Percentiles rank a stretch among this genome's conserved stretches.
Evolutionary conservation across 2,888 invertebrate species (phyloP).

Genomic region (Monopis laevigella): DNA sequence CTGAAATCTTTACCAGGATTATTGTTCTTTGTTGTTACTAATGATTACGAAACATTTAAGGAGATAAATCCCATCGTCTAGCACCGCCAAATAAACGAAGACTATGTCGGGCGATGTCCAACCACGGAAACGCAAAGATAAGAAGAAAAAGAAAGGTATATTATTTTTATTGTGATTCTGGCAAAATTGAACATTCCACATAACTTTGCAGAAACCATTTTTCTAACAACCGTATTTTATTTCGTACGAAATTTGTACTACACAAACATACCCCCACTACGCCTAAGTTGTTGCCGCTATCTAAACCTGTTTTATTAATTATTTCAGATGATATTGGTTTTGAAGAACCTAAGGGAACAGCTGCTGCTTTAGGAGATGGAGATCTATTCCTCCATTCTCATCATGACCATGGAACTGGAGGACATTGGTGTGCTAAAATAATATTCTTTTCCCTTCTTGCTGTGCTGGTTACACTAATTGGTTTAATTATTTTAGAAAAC

Average conservation of each 20-base stretch:
- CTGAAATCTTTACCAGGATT: slow-evolving; percentile 29
- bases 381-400: slow-evolving; percentile 82
- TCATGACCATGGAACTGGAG: slow-evolving; percentile 80
- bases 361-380: slow-evolving; percentile 64
- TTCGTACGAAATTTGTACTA: slow-evolving; percentile 20
- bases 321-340: slow-evolving; percentile 56
- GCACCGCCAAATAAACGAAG: slow-evolving; percentile 46
- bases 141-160: slow-evolving; percentile 82
- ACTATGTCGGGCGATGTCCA: slow-evolving; percentile 89
- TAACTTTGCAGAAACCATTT: too few species aligned
- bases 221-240: slow-evolving; percentile 18
- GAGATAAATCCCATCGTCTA: slow-evolving; percentile 39
- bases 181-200: too few species aligned
- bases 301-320: too few species aligned
- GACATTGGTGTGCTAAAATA: slow-evolving; percentile 85
- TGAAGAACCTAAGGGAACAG: slow-evolving; percentile 55
- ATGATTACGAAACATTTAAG: slow-evolving; percentile 64
- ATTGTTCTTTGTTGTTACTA: slow-evolving; percentile 49
- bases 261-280: background rate
- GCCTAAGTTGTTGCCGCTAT: too few species aligned
- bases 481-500: slow-evolving; percentile 82
- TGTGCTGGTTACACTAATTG: slow-evolving; percentile 76
- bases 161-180: too few species aligned
- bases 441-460: slow-evolving; percentile 81
- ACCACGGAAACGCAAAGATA: slow-evolving; percentile 87